A percentile compares a stretch with the other conserved stretches of the same genome.
Conservation (phyloP, 2,113 vertebrate species). For the Dipodomys ordii region DNA sequence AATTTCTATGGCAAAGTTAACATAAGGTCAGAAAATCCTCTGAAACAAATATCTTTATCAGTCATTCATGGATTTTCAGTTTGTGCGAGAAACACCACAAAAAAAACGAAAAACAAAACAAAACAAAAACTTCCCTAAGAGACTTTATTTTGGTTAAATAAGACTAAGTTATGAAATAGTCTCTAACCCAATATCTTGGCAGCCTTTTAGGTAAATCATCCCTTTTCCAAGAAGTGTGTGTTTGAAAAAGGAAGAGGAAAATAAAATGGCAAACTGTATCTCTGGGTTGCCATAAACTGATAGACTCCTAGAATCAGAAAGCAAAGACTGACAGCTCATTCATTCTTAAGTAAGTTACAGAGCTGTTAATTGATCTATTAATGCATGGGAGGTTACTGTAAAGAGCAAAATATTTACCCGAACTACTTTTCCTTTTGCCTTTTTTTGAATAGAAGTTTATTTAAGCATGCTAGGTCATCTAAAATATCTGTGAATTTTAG, state of each 20-base stretch:
- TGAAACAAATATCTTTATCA: constrained; percentile 69
- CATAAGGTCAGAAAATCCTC: constrained; percentile 61
- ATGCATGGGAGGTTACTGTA: background rate
- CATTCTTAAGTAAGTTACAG: constrained; percentile 3
- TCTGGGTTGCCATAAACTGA: constrained; percentile 46
- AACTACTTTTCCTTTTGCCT: background rate
- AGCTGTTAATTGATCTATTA: background rate
- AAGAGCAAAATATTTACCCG: background rate
- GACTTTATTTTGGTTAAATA: constrained; percentile 67
- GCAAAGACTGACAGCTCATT: background rate
- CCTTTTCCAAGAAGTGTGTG: constrained; percentile 65
- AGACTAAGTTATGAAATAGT: constrained; percentile 57
- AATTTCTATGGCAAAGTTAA: constrained; percentile 68
- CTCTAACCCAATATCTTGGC: constrained; percentile 52
- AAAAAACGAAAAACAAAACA: background rate
- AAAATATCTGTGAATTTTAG: constrained; percentile 77
- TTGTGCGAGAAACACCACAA: constrained; percentile 1
- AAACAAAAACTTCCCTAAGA: constrained; percentile 36
- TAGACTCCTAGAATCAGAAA: constrained; percentile 44
- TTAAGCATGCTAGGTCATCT: constrained; percentile 53
- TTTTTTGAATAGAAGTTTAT: constrained; percentile 57
- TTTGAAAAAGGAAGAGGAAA: constrained; percentile 64
- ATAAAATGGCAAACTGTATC: constrained; percentile 61
- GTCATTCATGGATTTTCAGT: constrained; percentile 64
- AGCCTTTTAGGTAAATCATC: constrained; percentile 71